phyloP scores from a whole-genome alignment of 2,888 invertebrate genomes.

The Atethmia centrago region DNA sequence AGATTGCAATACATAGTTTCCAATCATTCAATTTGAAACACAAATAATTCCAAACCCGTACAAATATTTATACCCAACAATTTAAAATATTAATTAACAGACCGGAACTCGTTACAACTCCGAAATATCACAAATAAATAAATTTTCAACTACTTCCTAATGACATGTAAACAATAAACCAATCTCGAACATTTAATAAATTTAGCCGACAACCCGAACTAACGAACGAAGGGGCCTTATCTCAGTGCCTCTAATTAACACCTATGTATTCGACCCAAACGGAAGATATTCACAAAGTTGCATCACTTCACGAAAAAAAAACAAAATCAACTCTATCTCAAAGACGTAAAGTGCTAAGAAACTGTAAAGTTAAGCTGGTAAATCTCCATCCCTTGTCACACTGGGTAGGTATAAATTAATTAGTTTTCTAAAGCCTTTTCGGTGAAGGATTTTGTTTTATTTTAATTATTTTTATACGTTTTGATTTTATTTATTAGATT shows the following conservation, averaged over 20 bases:
- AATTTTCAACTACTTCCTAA: constrained; percentile 41
- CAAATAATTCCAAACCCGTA: constrained; percentile 17
- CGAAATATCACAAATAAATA: constrained; percentile 24
- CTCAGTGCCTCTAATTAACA: constrained; percentile 71
- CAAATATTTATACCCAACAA: constrained; percentile 19
- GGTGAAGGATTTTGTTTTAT: constrained; percentile 48
- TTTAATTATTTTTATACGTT: constrained; percentile 34
- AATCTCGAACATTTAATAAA: constrained; percentile 62
- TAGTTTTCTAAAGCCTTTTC: constrained; percentile 67
- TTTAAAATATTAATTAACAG: constrained; percentile 19
- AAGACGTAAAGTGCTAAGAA: constrained; percentile 22
- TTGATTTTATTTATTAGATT: constrained; percentile 11
- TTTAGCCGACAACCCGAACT: constrained; percentile 65
- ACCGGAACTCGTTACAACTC: constrained; percentile 11
- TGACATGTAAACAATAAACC: constrained; percentile 62
- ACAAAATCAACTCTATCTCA: constrained; percentile 38
- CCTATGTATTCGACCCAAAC: constrained; percentile 67
- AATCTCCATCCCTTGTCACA: constrained; percentile 67
- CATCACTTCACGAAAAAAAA: background rate
- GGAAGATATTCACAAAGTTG: constrained; percentile 56
- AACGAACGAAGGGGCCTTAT: constrained; percentile 71
- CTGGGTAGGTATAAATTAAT: constrained; percentile 69
- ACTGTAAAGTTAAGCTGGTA: constrained; percentile 37
- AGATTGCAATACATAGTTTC: background rate
- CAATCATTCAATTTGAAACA: constrained; percentile 23